Conservation (phyloP, 2,113 vertebrate species). For the Anguilla japonica region DNA sequence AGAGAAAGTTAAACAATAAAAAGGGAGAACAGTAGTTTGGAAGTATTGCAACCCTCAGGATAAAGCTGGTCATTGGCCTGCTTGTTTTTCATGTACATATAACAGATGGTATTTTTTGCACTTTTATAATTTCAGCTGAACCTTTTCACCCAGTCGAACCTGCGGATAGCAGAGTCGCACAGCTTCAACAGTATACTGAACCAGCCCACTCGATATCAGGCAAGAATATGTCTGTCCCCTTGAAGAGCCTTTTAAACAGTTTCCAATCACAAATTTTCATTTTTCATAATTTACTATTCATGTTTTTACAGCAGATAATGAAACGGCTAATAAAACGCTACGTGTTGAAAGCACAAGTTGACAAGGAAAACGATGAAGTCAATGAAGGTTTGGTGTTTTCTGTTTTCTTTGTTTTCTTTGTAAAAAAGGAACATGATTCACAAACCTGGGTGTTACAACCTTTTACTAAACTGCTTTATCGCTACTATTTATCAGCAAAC, state of each 20-base stretch:
- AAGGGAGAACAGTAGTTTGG: no score
- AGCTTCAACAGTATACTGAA: constrained; percentile 87
- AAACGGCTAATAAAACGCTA: constrained; percentile 88
- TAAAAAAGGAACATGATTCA: neutral
- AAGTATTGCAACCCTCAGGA: no score
- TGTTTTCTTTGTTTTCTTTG: neutral
- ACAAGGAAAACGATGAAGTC: constrained; percentile 89
- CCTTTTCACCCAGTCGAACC: constrained; percentile 82
- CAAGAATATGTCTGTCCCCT: constrained; percentile 46
- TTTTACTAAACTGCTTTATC: no score
- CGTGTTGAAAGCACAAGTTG: constrained; percentile 88
- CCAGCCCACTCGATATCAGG: constrained; percentile 87
- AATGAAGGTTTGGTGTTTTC: constrained; percentile 78
- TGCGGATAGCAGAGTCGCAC: constrained; percentile 81
- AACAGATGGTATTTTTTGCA: neutral
- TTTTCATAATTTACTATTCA: neutral
- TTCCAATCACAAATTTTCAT: neutral
- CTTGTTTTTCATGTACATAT: no score
- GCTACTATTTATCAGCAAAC: no score
- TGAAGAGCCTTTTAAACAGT: neutral
- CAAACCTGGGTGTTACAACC: no score
- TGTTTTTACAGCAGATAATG: constrained; percentile 77
- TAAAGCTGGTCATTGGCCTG: no score
- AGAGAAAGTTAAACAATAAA: no score
- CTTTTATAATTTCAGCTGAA: constrained; percentile 72